Evolutionary conservation across 2,888 invertebrate genomes (phyloP).

Genomic region (Limnephilus marmoratus): DNA sequence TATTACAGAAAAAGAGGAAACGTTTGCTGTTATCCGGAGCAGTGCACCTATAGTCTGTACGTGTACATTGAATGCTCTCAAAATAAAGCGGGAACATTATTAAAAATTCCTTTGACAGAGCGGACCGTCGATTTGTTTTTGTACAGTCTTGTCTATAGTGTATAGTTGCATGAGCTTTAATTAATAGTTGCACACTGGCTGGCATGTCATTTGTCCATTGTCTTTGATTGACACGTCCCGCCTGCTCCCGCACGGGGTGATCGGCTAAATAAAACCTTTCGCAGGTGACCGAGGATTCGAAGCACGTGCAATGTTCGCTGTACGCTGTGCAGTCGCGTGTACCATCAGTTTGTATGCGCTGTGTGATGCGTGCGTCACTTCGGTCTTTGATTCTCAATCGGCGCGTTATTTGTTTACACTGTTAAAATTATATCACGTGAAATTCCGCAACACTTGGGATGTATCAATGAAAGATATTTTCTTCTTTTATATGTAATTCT

Average conservation of each 20-base stretch:
- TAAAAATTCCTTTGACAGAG: conserved; percentile 76
- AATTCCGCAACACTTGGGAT: neutral
- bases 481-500: neutral
- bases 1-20: conserved; percentile 42
- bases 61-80: conserved; percentile 12
- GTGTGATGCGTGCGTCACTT: neutral
- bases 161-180: conserved; percentile 47
- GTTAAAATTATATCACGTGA: neutral
- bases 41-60: neutral
- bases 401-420: neutral
- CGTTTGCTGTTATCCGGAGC: neutral
- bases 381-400: conserved; percentile 31
- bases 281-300: conserved; percentile 65
- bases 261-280: conserved; percentile 71
- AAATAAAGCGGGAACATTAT: conserved; percentile 69
- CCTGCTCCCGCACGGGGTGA: neutral
- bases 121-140: conserved; percentile 68
- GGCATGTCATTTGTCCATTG: conserved; percentile 50
- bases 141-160: conserved; percentile 9
- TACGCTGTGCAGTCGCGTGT: no score
- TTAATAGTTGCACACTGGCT: conserved; percentile 49
- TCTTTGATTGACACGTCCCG: conserved; percentile 53
- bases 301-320: conserved; percentile 38
- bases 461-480: neutral
- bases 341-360: neutral